Base-by-base conservation (phyloP, 2,113 vertebrate genomes). In the Crypturellus undulatus region DNA sequence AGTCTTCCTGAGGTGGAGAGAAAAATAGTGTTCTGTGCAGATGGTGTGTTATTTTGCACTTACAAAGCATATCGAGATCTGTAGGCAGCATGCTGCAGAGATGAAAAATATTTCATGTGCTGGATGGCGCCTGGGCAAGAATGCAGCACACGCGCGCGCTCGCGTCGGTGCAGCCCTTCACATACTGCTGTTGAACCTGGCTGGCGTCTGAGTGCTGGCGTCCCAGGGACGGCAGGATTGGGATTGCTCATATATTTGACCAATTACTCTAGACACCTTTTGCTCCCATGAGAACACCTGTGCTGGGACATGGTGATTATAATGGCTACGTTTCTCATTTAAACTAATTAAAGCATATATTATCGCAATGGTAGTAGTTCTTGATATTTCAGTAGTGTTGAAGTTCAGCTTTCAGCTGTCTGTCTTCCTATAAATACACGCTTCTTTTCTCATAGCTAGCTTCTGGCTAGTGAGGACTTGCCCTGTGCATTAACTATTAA, bases 401-500 rank as follows among this genome's bases (percentile, higher is more conserved):
- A n/a, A 75, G 64, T 43, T 83, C 20, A 1, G 34, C 59, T 77
- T 42, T 77, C 67, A 30, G 73, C 84, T 11, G 36, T 34, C 83
- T 70, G 21, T 40, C 60, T 86, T 52, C 43, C 54, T 68, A 0
- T 36, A 72, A 42, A 45, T 59, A 45, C 43, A 1, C 18, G 51
- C 83, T 81, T 42, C 71, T 89, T 77, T 80, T 40, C 87, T 76
- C 78, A 11, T 22, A 72, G 91, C 59, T 76, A 87, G 70, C 86
- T 86, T 40, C 86, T 59, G 56, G 32, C 77, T 81, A 38, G 34
- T 1, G 36, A 82, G 81, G 81, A 22, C 84, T 91, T 85, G 79
- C 64, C 78, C 68, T 77, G 0, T 60, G 47, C 79, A 91, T 95
- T 96, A 90, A 91, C 49, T 96, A 88, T 96, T 94, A 87, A 95